phyloP scores from a whole-genome alignment of 2,113 vertebrate genomes.

The Mastomys coucha region DNA sequence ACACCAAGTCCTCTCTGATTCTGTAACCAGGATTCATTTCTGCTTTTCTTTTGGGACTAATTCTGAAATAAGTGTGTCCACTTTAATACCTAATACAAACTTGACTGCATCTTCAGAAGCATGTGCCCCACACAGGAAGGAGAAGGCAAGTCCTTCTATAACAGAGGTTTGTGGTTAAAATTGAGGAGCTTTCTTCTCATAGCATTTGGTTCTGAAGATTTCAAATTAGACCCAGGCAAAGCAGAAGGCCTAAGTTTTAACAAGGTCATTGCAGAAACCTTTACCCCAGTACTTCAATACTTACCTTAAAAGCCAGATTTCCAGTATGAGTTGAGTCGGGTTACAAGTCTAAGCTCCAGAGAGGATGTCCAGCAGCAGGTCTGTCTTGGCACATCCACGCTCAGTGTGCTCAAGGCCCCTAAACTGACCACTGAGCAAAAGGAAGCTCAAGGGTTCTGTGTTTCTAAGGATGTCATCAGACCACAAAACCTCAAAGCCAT shows the following conservation, averaged over 20 bases:
- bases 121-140: background rate
- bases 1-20: background rate
- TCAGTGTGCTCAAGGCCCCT: background rate
- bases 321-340: background rate
- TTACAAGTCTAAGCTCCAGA: background rate
- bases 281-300: background rate
- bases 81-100: background rate
- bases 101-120: background rate
- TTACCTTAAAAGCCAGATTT: conserved; percentile 56
- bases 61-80: conserved; percentile 26
- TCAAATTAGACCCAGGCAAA: background rate
- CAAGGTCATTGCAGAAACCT: background rate
- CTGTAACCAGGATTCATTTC: background rate
- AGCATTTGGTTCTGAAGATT: background rate
- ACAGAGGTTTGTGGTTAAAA: background rate
- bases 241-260: accelerated
- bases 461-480: conserved; percentile 58
- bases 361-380: background rate
- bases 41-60: background rate
- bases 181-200: background rate
- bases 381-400: background rate
- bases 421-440: background rate
- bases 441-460: conserved; percentile 54
- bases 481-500: conserved; percentile 77
- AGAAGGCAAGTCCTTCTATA: background rate